A percentile compares a stretch with the other conserved stretches of the same genome.
Conservation (phyloP, 2,797 vertebrate genomes). For the Chromis chromis region DNA sequence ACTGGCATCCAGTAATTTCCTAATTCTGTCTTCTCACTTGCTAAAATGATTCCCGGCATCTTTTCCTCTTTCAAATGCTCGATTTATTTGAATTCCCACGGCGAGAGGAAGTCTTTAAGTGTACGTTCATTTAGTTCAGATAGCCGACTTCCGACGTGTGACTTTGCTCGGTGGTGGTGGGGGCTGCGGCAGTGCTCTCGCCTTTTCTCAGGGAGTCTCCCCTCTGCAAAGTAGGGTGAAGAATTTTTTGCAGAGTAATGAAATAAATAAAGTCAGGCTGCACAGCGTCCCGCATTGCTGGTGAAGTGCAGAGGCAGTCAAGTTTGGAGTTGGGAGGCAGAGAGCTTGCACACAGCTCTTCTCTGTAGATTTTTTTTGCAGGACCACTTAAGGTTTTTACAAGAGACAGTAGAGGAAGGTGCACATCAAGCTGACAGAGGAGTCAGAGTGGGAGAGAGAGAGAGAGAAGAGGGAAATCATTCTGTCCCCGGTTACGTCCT, state of each 20-base stretch:
- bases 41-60: conserved; percentile 16
- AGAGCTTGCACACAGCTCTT: conserved; percentile 31
- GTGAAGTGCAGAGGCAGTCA: conserved; percentile 43
- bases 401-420: not conserved
- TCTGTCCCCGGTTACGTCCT: conserved; percentile 33
- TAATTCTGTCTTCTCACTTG: not conserved
- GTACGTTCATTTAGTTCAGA: conserved; percentile 33
- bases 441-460: not conserved
- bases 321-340: conserved; percentile 23
- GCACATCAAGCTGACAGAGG: not conserved
- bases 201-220: conserved; percentile 20
- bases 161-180: conserved; percentile 26
- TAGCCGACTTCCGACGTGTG: conserved; percentile 12
- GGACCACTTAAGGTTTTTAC: not conserved
- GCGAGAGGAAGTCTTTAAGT: conserved; percentile 58
- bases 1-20: conserved; percentile 57
- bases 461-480: not conserved
- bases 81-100: conserved; percentile 38
- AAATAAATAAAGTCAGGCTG: conserved; percentile 57
- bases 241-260: conserved; percentile 58
- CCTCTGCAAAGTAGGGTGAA: conserved; percentile 26
- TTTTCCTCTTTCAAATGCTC: conserved; percentile 36
- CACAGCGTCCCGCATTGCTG: conserved; percentile 40
- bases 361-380: not conserved
- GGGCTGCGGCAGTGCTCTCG: conserved; percentile 54